A percentile compares a stretch with the other conserved stretches of the same genome.
phyloP scores from a whole-genome alignment of 2,797 vertebrate genomes.

The Enteromius unitaeniatus region DNA sequence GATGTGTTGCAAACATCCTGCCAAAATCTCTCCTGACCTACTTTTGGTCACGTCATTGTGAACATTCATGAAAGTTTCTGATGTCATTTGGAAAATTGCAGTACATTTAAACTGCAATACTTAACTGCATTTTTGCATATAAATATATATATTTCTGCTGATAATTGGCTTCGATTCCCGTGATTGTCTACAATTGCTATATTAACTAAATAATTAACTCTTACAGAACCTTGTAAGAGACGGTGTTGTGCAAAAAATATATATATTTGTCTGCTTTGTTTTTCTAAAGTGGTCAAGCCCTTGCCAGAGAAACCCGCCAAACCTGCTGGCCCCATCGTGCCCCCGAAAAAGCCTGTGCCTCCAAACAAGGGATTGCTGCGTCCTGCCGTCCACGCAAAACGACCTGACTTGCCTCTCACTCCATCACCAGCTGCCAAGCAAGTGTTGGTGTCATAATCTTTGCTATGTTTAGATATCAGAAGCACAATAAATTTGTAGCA shows the following conservation, averaged over 20 bases:
- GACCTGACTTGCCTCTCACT: slow-evolving; percentile 87
- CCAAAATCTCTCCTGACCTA: slow-evolving; percentile 41
- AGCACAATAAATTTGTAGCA: neutral
- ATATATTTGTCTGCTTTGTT: slow-evolving; percentile 43
- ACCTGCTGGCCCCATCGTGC: slow-evolving; percentile 88
- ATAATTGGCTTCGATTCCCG: neutral
- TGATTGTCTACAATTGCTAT: neutral
- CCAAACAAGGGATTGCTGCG: slow-evolving; percentile 82
- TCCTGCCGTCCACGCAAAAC: slow-evolving; percentile 81
- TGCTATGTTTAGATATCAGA: neutral
- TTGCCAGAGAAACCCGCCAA: slow-evolving; percentile 85
- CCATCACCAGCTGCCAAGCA: slow-evolving; percentile 77
- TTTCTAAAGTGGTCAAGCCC: slow-evolving; percentile 82
- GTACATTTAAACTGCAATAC: neutral
- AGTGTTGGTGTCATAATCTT: slow-evolving; percentile 27
- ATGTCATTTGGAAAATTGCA: neutral
- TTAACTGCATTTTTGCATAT: neutral
- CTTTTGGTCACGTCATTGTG: slow-evolving; percentile 11
- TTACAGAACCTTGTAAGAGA: neutral
- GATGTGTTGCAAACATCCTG: slow-evolving; percentile 44
- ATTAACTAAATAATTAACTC: neutral
- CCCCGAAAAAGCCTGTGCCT: slow-evolving; percentile 91
- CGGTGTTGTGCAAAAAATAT: neutral
- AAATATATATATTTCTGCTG: too few relatives aligned
- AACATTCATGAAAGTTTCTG: neutral